Evolutionary conservation across 1,140 invertebrate genomes (phyloP), one percentile per base, ranked within the genome.

Genomic region (Drosophila takahashii): DNA sequence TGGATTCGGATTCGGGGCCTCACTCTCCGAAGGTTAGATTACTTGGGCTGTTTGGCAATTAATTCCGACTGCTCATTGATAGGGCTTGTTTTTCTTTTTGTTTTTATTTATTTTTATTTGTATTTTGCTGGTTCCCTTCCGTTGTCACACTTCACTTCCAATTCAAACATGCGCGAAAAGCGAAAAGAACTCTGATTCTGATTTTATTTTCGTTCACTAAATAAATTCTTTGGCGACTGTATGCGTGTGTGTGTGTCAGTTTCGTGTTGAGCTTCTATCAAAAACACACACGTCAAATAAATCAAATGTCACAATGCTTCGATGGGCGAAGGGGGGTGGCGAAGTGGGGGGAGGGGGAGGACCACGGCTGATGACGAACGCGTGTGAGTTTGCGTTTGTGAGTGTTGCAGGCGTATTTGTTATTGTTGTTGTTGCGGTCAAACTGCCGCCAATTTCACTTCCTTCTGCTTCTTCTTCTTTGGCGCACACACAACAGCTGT

Each of bases 271-370:
- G 84, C 89, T 90, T 91, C 89, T 85, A 91, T 91, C 89, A 91
- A 91, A 90, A 90, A 91, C 90, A 91, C 90, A 91, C 90, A 90
- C 86, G 90, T 90, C 90, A 91, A 91, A 91, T 91, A 91, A 91
- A 91, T 91, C 90, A 91, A 85, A 83, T 91, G 90, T 91, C 90
- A 90, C 86, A 90, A 90, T 90, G 85, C 71, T 65, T 71, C 39
- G 58, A 37, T 66, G 42, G 44, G 58, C 16, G 45, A 26, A n/a
- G 13, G 22, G 22, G 29, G 61, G 53, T 1, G 42, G 42, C 44
- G 34, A 7, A 8, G 27, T 37, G 15, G 15, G 42, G 7, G 13
- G 10, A 34, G 26, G 26, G 41, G 44, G 41, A 27, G 29, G 18
- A 62, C 62, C 22, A 70, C 64, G 64, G 48, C 61, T 83, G 83